Evolutionary conservation across 2,888 invertebrate genomes (phyloP), one percentile per base, ranked within the genome.

Genomic region (Caenorhabditis sp.): DNA sequence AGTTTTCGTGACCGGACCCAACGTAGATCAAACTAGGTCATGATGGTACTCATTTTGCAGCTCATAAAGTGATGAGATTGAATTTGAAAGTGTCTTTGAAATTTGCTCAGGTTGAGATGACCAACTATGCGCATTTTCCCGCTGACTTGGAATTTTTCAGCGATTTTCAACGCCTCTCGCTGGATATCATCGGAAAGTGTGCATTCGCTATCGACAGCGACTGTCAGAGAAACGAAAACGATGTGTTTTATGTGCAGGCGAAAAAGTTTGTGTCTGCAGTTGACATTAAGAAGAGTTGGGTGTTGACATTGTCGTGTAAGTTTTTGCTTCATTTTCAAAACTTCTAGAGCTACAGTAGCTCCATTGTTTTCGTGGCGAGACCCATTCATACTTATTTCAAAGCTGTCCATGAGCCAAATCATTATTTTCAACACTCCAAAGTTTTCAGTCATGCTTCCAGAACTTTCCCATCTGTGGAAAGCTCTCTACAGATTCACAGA

Each of bases 151-250:
- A 47, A 47, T 6, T 19, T 85, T 86, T 66, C 73, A 90, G 90
- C 14, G 89, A 90, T 69, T 85, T 88, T 26, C 90, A 90, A 85
- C 88, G 87, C 4, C 82, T 90, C n/a, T 89, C 90, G 0, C 84
- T 90, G 69, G 90, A 90, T 59, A 87, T 90, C 10, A 90, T 90
- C 38, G 89, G 88, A 28, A 81, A 87, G 38, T 86, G 86, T 31
- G 90, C 90, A 19, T 89, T 90, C 49, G 90, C 86, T 22, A 83
- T 87, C 31, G 85, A 89, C 16, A 79, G 87, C 38, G 72, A 89
- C 35, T 86, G 85, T 54, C 81, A 87, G 35, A 38, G 82, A 47
- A 70, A 89, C 66, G 59, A 85, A 38, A 79, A 80, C 28, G 89
- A 89, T 47, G 73, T 82, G 12, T 85, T 85, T 47, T 88, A 85